Evolutionary conservation across 2,888 invertebrate species (phyloP).

Genomic region (Halocaridina rubra): DNA sequence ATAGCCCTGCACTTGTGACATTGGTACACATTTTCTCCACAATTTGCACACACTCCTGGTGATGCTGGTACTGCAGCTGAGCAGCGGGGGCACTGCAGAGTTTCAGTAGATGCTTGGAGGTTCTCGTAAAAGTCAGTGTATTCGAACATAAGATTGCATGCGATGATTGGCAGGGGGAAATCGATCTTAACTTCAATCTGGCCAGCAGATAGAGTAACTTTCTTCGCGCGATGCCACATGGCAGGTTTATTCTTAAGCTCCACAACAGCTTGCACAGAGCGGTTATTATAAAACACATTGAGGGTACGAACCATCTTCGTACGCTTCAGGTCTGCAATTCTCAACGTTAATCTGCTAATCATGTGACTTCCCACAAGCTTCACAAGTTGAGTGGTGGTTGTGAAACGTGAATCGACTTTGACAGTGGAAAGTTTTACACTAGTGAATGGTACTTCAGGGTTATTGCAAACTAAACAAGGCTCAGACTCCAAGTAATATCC

Average conservation of each 20-base stretch:
- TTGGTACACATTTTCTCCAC: conserved; percentile 98
- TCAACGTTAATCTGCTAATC: conserved; percentile 91
- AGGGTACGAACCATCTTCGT: conserved; percentile 97
- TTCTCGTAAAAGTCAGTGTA: conserved; percentile 98
- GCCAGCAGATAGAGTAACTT: conserved; percentile 87
- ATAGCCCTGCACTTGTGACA: conserved; percentile 99
- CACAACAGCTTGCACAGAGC: conserved; percentile 95
- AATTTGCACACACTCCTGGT: conserved; percentile 96
- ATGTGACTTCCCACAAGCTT: conserved; percentile 95
- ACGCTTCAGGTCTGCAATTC: conserved; percentile 94
- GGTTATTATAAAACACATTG: conserved; percentile 96
- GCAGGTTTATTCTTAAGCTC: conserved; percentile 96
- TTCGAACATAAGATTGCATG: conserved; percentile 98
- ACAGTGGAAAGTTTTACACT: conserved; percentile 92
- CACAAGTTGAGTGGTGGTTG: conserved; percentile 96
- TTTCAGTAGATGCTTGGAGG: conserved; percentile 89
- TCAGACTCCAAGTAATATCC: conserved; percentile 97
- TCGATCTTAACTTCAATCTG: conserved; percentile 97
- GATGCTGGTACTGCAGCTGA: conserved; percentile 96
- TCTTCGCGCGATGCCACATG: conserved; percentile 97
- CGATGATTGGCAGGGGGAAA: conserved; percentile 95
- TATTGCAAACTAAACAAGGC: conserved; percentile 97
- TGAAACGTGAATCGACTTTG: conserved; percentile 96
- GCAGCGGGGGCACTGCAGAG: conserved; percentile 94
- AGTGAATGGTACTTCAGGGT: conserved; percentile 92